Evolutionary conservation across 2,113 vertebrate species (phyloP), one percentile per base, ranked within the genome.

Genomic region (Pygathrix nemaeus): DNA sequence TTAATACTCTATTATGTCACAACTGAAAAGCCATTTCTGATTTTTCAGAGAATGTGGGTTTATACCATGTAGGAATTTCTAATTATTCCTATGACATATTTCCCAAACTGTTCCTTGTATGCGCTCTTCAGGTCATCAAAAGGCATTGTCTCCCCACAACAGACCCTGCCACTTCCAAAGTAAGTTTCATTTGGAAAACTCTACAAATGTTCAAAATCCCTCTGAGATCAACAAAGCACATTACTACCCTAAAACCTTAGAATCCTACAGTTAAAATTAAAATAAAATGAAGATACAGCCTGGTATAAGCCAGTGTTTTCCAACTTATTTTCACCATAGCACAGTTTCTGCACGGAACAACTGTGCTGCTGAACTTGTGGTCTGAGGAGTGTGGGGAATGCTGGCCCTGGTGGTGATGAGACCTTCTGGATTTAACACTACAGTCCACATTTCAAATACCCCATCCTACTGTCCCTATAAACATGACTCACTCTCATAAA

Each of bases 401-500:
- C 20, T 27, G 20, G 61, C 27, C 87, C 43, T 25, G 32, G 64
- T 0, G 52, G 86, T 5, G 75, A 48, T 32, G 20, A 16, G 35
- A 66, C 20, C 38, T 88, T 75, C 70, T 84, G 48, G 86, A 86
- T 93, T 79, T 55, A 68, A 79, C 38, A 70, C 20, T 6, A 25
- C 6, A 45, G 48, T 66, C 68, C 75, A 61, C 59, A 80, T 82
- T 68, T 45, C 87, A 90, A 88, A 73, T 78, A 78, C 20, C 66
- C n/a, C 13, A 64, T 23, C 50, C 52, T 66, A 92, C 0, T 61
- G 82, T 88, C 79, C 86, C 90, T 76, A 50, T 52, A 94, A 82
- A 86, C 57, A 76, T 45, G 82, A 92, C n/a, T 92, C 88, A 30
- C 32, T 68, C 93, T 94, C 87, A 79, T 87, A 87, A 97, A 93